Conservation (phyloP, 2,888 invertebrate species). For the Thymelicus acteon region DNA sequence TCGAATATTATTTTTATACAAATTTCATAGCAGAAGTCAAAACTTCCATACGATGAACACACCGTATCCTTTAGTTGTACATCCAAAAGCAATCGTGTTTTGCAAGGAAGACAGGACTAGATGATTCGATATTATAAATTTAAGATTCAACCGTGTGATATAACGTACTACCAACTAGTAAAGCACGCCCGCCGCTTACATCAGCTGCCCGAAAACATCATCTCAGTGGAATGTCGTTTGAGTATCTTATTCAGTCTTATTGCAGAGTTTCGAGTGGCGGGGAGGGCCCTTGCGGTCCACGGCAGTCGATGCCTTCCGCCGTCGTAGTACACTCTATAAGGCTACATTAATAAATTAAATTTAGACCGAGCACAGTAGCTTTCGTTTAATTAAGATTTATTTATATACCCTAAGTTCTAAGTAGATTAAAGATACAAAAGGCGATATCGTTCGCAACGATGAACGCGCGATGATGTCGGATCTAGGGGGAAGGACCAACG, state of each 20-base stretch:
- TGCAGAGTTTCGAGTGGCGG: constrained; percentile 43
- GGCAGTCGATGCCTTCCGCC: constrained; percentile 28
- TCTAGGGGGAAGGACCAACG: constrained; percentile 19
- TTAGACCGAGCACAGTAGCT: constrained; percentile 26
- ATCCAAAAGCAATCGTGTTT: constrained; percentile 43
- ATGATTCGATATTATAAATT: constrained; percentile 49
- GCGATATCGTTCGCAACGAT: constrained; percentile 25
- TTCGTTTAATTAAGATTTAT: constrained; percentile 23
- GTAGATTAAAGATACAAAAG: constrained; percentile 24
- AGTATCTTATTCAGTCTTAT: constrained; percentile 61
- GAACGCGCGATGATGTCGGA: constrained; percentile 16
- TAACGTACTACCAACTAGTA: constrained; percentile 37
- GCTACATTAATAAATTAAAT: constrained; percentile 37
- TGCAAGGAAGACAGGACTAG: constrained; percentile 75
- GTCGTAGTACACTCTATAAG: constrained; percentile 28
- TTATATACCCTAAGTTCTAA: constrained; percentile 26
- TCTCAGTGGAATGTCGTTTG: constrained; percentile 59
- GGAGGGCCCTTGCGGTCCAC: constrained; percentile 14
- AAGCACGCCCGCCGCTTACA: constrained; percentile 48
- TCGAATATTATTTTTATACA: constrained; percentile 22
- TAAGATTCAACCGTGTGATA: constrained; percentile 39
- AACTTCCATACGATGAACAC: constrained; percentile 26
- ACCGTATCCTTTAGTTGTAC: constrained; percentile 22
- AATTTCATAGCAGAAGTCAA: constrained; percentile 26
- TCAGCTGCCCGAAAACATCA: constrained; percentile 41